Base-by-base conservation (phyloP, 2,113 vertebrate genomes). In the Mormyrus iriodes region DNA sequence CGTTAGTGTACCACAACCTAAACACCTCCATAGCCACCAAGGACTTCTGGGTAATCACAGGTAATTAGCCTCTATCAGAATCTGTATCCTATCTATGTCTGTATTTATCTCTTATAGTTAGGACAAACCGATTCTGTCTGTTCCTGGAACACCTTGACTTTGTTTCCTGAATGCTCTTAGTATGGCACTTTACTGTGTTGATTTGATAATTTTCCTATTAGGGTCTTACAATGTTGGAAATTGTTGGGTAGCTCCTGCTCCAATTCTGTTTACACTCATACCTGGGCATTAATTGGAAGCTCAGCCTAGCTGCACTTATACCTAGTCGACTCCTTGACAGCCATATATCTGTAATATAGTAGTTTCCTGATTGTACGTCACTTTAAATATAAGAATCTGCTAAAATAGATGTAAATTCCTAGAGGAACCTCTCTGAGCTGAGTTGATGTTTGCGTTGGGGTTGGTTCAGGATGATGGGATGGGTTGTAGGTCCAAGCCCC, bases 41-140 rank as follows among this genome's bases (percentile, higher is more conserved):
- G 94, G 97, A 96, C 94, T 98, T 97, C 88, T 99, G 98, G 98
- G 97, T 99, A 88, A 97, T 97, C 94, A 99, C 98, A 97, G 98
- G 98, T 99, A 95, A 95, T 46, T 46, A 42, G 39, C 73, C 27
- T 69, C 12, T 8, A 27, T 42, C 53, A 53, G 19, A 13, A 27
- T 73, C 69, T 31, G 46, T 52, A 8, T 69, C 12, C 27, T 31
- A 7, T 42, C 21, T 42, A 21, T 6, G n/a, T 31, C 12, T 31
- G n/a, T 52, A 51, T 86, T 51, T 52, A 86, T 31, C 5, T 51
- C 48, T 86, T 44, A 69, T 31, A 31, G 61, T 65, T 12, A 12
- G 61, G 61, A 65, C 0, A 27, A 12, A n/a, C n/a, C n/a, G 1
- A 9, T 13, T 65, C 61, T 65, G 1, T 65, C n/a, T 65, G 3